These are phyloP conservation scores for Tokudaia tokunoshimensis DNA, from an alignment of 2,797 vertebrate species.

Conservation along the genomic window DNA sequence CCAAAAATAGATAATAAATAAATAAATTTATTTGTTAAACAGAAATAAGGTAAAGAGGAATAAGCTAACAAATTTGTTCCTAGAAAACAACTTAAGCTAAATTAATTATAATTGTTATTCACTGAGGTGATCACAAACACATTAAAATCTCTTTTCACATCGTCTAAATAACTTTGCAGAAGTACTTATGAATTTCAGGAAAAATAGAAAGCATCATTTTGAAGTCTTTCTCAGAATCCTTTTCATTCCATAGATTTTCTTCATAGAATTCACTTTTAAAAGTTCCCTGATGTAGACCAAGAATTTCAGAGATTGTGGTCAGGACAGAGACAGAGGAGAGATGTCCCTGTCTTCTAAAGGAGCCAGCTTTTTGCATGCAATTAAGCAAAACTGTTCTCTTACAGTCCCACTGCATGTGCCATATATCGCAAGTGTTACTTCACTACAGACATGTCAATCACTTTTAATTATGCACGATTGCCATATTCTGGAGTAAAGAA, in stretches of 20 bases:
- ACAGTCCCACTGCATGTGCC: not conserved
- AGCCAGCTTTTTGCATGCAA: not conserved
- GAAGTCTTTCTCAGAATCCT: not conserved
- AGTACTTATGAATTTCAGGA: not conserved
- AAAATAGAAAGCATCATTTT: not conserved
- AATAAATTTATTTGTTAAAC: not conserved
- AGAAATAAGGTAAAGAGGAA: not conserved
- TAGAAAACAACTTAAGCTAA: not conserved
- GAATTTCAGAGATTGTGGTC: not conserved
- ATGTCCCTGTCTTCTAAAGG: not conserved
- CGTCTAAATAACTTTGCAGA: not conserved
- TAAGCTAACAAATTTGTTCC: not conserved
- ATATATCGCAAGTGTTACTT: not conserved
- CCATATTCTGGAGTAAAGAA: not conserved
- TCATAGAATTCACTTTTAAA: not conserved
- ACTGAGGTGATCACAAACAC: not conserved
- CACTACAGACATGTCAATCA: not conserved
- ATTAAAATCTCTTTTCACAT: not conserved
- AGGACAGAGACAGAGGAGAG: too few species aligned
- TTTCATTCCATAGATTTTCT: not conserved
- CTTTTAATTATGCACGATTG: not conserved
- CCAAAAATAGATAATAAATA: not conserved
- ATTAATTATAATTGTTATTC: not conserved
- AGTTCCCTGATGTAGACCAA: not conserved
- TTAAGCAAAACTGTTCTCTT: not conserved